Base-by-base conservation (phyloP, 2,888 invertebrate genomes). In the Drymonia ruficornis region DNA sequence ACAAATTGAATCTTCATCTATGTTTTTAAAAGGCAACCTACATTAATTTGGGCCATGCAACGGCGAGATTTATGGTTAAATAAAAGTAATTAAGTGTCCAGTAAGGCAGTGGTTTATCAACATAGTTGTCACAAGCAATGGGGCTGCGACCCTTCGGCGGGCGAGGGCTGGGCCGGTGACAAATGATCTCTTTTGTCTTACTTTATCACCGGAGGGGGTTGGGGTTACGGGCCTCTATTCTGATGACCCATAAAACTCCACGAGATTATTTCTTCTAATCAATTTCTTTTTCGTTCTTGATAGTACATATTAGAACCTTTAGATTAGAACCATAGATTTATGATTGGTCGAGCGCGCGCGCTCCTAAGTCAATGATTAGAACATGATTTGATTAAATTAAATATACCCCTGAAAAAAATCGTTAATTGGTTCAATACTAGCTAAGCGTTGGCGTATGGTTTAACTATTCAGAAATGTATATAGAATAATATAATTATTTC, bases 141-240 rank as follows among this genome's bases (percentile, higher is more conserved):
- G 55, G 70, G 74, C 54, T 54, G 54, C 55, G 55, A 55, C 60
- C 70, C 68, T 72, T 59, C 63, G 53, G 54, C 66, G 53, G 55
- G 52, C 50, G 59, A 55, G 52, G 64, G 50, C 47, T 54, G 55
- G 13, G 54, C 63, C 72, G 59, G 78, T 89, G 88, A 91, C 84
- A 86, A 90, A 91, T 89, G 87, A 86, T 80, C 68, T 67, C 80
- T 71, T 83, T 91, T 89, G 90, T 90, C 87, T 89, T 84, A 76
- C 84, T 89, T 86, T 84, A 85, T 76, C 70, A 61, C 70, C 62
- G 66, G 70, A 76, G 80, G 78, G 80, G 78, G 80, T 76, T 70
- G 63, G 53, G 43, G 58, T 45, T 49, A 61, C 53, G 61, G 31
- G 38, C 48, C 59, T 63, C 67, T 54, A 73, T 61, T 62, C 63